A percentile compares a stretch with the other conserved stretches of the same genome.
These are phyloP conservation scores for Sphinx pinastri DNA, from an alignment of 2,888 invertebrate species.

Conservation along the genomic window DNA sequence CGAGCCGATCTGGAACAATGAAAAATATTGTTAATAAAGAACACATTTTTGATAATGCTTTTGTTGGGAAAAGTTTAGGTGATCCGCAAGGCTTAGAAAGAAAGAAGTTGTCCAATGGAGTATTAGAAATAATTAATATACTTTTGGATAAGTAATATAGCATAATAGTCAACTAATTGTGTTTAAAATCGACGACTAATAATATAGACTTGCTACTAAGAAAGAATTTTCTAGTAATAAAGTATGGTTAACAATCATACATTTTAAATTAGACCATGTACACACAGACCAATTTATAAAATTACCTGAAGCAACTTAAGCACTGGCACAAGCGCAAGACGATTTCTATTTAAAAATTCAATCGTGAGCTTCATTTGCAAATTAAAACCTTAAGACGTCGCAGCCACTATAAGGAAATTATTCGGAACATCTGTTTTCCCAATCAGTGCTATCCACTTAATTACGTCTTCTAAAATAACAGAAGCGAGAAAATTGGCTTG, in stretches of 20 bases:
- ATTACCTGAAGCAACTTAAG: background rate
- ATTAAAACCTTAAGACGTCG: background rate
- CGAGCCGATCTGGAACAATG: constrained; percentile 94
- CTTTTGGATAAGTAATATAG: too few species aligned
- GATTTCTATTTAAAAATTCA: constrained; percentile 4
- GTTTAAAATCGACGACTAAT: too few species aligned
- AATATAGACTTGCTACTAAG: background rate
- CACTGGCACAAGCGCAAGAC: background rate
- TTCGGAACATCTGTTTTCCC: constrained; percentile 19
- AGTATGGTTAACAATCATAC: too few species aligned
- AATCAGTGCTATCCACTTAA: constrained; percentile 18
- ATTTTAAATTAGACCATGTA: background rate
- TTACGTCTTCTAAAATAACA: constrained; percentile 14
- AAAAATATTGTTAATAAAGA: background rate
- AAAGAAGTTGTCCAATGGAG: background rate
- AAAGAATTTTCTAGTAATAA: too few species aligned
- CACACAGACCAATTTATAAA: background rate
- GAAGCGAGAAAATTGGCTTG: constrained; percentile 14
- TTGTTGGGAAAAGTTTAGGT: too few species aligned
- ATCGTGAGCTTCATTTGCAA: constrained; percentile 1
- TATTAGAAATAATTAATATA: too few species aligned
- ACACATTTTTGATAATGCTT: too few species aligned
- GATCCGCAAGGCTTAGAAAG: background rate
- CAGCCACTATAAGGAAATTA: constrained; percentile 16
- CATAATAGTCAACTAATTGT: too few species aligned